A percentile compares a stretch with the other conserved stretches of the same genome.
Conservation (phyloP, 2,888 invertebrate species). For the Pogonocherus hispidulus region DNA sequence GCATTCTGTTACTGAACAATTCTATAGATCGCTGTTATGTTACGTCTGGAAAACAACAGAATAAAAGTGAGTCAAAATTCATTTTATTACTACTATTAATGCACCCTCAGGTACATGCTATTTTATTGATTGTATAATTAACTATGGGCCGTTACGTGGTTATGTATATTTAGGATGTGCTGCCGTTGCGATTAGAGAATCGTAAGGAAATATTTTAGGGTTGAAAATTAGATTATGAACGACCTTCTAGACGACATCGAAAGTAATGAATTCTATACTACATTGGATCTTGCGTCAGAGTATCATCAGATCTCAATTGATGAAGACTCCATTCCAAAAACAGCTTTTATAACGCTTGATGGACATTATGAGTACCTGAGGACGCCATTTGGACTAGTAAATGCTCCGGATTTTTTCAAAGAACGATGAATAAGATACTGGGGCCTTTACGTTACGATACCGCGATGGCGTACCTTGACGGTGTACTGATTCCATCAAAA, state of each 20-base stretch:
- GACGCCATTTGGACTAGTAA: conserved; percentile 34
- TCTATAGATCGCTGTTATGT: too few relatives aligned
- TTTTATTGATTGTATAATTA: conserved; percentile 42
- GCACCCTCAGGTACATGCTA: conserved; percentile 30
- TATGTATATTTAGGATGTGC: conserved; percentile 44
- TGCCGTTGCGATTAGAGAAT: conserved; percentile 33
- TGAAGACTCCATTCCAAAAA: background rate
- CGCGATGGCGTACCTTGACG: conserved; percentile 39
- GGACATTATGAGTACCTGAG: conserved; percentile 27
- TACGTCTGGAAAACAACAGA: too few relatives aligned
- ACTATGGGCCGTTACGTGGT: conserved; percentile 35
- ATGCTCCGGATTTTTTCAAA: conserved; percentile 43
- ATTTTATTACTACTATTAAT: conserved; percentile 23
- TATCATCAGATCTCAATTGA: background rate
- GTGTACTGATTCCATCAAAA: conserved; percentile 38
- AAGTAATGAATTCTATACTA: background rate
- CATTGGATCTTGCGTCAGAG: background rate
- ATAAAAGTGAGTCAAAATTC: conserved; percentile 28
- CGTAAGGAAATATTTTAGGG: background rate
- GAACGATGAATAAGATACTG: conserved; percentile 3
- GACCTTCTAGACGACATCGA: background rate
- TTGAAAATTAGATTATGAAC: background rate
- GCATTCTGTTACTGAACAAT: too few relatives aligned
- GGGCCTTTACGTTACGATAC: conserved; percentile 21
- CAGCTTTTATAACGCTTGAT: background rate